Percentiles rank a stretch among this genome's conserved stretches.
These are phyloP conservation scores for Cerceris ruficornis DNA, from an alignment of 2,888 invertebrate species.

Conservation along the genomic window DNA sequence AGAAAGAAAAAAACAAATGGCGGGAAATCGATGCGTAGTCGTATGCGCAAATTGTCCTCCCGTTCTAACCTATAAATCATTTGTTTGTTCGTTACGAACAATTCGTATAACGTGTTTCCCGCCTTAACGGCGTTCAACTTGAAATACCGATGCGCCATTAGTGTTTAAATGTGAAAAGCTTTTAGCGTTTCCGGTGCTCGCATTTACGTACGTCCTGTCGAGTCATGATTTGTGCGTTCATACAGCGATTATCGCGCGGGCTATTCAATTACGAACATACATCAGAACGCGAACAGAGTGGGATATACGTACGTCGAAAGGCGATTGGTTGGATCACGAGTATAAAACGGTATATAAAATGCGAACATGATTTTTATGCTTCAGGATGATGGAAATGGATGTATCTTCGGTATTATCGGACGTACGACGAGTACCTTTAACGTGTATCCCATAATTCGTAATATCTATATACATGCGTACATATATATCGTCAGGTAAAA, in stretches of 20 bases:
- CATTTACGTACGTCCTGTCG: neutral
- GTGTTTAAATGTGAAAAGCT: neutral
- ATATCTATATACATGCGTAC: neutral
- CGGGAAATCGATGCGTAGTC: too few relatives aligned
- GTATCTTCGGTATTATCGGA: neutral
- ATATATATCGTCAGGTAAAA: neutral
- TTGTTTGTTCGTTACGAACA: too few relatives aligned
- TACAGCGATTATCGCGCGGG: constrained; percentile 16
- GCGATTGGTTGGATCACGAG: neutral
- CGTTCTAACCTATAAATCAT: too few relatives aligned
- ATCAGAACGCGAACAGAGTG: neutral
- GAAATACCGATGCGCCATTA: neutral
- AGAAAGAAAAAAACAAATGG: too few relatives aligned
- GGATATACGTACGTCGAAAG: neutral
- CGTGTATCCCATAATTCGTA: neutral
- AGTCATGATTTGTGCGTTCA: constrained; percentile 41
- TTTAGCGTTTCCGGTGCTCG: constrained; percentile 15
- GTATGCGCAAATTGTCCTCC: too few relatives aligned
- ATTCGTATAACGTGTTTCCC: neutral
- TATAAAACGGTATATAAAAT: constrained; percentile 16
- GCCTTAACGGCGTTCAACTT: neutral
- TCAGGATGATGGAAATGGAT: neutral
- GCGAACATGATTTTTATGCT: constrained; percentile 1
- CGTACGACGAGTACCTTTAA: neutral
- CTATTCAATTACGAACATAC: neutral